Percentiles rank a stretch among this genome's conserved stretches.
Evolutionary conservation across 2,888 invertebrate genomes (phyloP).

Genomic region (Orthosia gothica): DNA sequence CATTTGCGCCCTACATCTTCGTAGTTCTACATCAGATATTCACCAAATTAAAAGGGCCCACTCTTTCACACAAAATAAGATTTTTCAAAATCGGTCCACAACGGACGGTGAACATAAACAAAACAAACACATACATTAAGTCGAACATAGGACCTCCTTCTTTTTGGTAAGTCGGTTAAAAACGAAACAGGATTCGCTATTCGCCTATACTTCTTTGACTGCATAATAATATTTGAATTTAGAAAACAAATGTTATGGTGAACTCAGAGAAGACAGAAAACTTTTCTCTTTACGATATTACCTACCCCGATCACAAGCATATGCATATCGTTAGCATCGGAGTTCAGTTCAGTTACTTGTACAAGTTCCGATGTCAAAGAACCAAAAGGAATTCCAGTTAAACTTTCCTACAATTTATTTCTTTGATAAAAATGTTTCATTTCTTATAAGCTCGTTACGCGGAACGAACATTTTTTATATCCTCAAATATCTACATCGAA

Average conservation of each 20-base stretch:
- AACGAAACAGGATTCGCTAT: no score
- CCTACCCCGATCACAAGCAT: conserved; percentile 16
- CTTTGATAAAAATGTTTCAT: conserved; percentile 55
- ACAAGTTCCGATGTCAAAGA: conserved; percentile 35
- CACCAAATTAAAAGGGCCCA: no score
- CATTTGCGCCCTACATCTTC: no score
- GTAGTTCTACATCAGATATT: no score
- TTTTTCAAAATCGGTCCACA: no score
- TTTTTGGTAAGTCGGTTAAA: no score
- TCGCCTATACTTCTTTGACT: no score
- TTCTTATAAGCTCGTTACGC: conserved; percentile 42
- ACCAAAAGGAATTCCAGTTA: conserved; percentile 28
- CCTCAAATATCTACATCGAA: conserved; percentile 46
- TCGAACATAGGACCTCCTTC: no score
- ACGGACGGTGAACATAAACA: no score
- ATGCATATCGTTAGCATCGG: conserved; percentile 37
- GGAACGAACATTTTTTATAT: conserved; percentile 61
- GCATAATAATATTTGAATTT: not conserved
- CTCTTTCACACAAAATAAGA: no score
- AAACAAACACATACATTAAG: no score
- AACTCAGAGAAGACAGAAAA: conserved; percentile 1
- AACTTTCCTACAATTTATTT: conserved; percentile 50
- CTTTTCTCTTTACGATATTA: conserved; percentile 4
- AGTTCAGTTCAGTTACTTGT: conserved; percentile 1
- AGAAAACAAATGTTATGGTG: not conserved